Evolutionary conservation across 2,113 vertebrate genomes (phyloP), one percentile per base, ranked within the genome.

Genomic region (Limanda limanda): DNA sequence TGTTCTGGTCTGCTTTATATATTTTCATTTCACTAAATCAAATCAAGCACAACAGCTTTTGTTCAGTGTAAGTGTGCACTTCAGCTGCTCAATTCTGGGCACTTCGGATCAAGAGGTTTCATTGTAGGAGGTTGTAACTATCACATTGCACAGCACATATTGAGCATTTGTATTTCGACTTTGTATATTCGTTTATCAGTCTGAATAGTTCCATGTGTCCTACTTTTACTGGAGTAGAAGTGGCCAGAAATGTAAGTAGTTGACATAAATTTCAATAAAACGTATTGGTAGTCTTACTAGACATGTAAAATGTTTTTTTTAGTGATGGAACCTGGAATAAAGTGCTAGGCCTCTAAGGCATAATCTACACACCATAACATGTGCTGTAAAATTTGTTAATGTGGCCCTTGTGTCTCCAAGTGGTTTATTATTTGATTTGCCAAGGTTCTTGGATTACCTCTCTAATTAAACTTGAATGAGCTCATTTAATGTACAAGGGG

Each of bases 391-490:
- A 77, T 78, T 1, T 73, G 47, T 69, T 77, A 68, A 82, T 75
- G 48, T 61, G 67, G 27, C 68, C 60, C 68, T 76, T 61, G 73
- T 74, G 60, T 74, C 37, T 68, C 62, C 83, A 74, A 84, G 80
- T 75, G 62, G 54, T 80, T 78, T 78, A 62, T 85, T 86, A 76
- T 88, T 88, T 89, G 61, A 88, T 88, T 88, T 87, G 55, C 80
- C 21, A 66, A 68, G 64, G 60, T 70, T 89, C 74, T 82, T 81
- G 40, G 64, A 77, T 78, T 81, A 75, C 54, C 66, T 74, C 64
- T 76, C 62, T 84, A 86, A 88, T 88, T 82, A 84, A 83, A 86
- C 58, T 71, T 81, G 75, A 89, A 91, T 82, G 76, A 84, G 82
- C 72, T 87, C 35, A 79, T 89, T 85, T 83, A 78, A 55, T 84